Conservation (phyloP, 1,140 invertebrate species). For the Trachelipus rathkii region DNA sequence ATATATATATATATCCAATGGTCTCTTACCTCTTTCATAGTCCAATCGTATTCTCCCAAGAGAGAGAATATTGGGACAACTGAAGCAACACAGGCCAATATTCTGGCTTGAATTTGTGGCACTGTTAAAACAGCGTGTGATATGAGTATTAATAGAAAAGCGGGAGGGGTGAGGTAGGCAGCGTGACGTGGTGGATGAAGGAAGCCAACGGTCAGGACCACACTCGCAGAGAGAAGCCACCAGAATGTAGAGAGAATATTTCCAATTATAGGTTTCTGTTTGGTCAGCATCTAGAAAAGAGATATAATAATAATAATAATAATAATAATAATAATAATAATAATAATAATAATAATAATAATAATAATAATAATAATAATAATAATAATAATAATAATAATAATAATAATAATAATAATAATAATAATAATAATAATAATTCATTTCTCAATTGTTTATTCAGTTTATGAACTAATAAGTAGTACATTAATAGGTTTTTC, state of each 20-base stretch:
- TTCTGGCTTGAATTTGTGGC: constrained; percentile 19
- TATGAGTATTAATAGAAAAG: not conserved
- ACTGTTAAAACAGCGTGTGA: constrained; percentile 4
- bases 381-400: no score
- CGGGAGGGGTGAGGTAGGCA: constrained; percentile 10
- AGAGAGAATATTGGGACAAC: constrained; percentile 20
- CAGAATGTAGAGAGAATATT: constrained; percentile 1
- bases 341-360: no score
- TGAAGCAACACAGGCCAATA: constrained; percentile 16
- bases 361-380: no score
- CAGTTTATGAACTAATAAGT: no score
- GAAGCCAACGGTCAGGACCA: not conserved
- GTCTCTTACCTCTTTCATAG: not conserved
- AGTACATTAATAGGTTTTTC: no score
- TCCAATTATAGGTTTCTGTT: not conserved
- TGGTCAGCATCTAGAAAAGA: not conserved
- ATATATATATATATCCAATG: no score
- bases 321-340: no score
- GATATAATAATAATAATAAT: no score
- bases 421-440: no score
- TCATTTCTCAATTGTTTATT: no score
- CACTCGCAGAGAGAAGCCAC: not conserved
- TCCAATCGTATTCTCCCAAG: not conserved
- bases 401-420: no score
- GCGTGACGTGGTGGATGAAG: not conserved